Evolutionary conservation across 2,888 invertebrate genomes (phyloP), one percentile per base, ranked within the genome.

Genomic region (Liodrosophila aerea): DNA sequence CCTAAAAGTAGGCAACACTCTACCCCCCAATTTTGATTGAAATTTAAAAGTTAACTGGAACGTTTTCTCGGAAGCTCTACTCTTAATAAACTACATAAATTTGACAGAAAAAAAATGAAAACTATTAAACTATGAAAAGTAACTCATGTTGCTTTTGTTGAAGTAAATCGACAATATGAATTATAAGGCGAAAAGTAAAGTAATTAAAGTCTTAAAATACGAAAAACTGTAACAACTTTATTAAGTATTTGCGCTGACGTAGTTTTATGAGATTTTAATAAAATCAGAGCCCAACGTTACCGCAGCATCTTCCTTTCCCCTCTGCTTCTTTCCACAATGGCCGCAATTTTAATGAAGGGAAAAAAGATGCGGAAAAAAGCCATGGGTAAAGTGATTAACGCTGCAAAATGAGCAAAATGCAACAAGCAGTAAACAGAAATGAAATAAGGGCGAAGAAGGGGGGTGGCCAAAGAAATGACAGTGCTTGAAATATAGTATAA

Each of bases 191-290:
- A 9, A 29, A 40, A 49, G 15, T 31, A 49, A 53, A 57, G 12
- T 46, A 49, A 50, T 54, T 46, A 18, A 31, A 30, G 15, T 11
- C 27, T 39, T 12, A 15, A 49, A 56, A 49, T 43, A 51, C 12
- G 33, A 54, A 62, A 54, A 62, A 54, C 59, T 57, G 49, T 36
- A 51, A 27, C 49, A 84, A 72, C 64, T 77, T 87, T 70, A 83
- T 76, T 76, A 22, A 22, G 22, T 22, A 81, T 84, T 86, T 74
- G 68, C 63, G 67, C 51, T 74, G 64, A 60, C 68, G 72, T 45
- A 69, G 78, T 76, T 81, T 87, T 78, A 73, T 70, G 67, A 62
- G 57, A 63, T 68, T 81, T 78, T 78, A 73, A 76, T 74, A 67
- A 66, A 78, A 84, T 78, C 69, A 70, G 59, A 45, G 47, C 51